These are phyloP conservation scores for Taphrorychus bicolor DNA, from an alignment of 2,888 invertebrate genomes.

Conservation along the genomic window DNA sequence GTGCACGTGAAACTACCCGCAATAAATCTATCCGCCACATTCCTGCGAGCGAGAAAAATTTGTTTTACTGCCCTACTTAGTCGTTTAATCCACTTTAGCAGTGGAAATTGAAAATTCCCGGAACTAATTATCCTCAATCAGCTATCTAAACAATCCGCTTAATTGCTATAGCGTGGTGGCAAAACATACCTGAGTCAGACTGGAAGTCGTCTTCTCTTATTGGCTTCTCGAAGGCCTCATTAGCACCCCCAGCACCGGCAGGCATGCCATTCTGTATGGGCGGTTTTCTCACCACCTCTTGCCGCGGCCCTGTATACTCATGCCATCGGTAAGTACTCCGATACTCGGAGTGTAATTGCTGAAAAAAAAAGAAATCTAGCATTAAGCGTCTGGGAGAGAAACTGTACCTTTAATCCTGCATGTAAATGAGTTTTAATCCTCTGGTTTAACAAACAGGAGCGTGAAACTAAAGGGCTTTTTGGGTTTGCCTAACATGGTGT, in stretches of 20 bases:
- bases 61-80: slow-evolving; percentile 11
- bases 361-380: slow-evolving; percentile 39
- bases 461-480: too few relatives aligned
- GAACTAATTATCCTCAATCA: slow-evolving; percentile 6
- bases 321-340: slow-evolving; percentile 96
- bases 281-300: slow-evolving; percentile 73
- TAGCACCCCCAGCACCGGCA: slow-evolving; percentile 49
- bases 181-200: slow-evolving; percentile 52
- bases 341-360: slow-evolving; percentile 92
- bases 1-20: not conserved
- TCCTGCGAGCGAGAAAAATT: slow-evolving; percentile 13
- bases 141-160: not conserved
- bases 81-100: slow-evolving; percentile 18
- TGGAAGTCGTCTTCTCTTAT: slow-evolving; percentile 55
- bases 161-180: not conserved
- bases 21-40: slow-evolving; percentile 25
- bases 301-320: slow-evolving; percentile 83
- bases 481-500: too few relatives aligned
- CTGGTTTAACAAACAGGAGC: too few relatives aligned
- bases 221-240: slow-evolving; percentile 51
- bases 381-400: too few relatives aligned
- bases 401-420: too few relatives aligned
- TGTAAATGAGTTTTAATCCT: too few relatives aligned
- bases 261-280: slow-evolving; percentile 62
- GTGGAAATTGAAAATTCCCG: slow-evolving; percentile 11